Conservation (phyloP, 2,113 vertebrate genomes). For the Irena cyanogastra region DNA sequence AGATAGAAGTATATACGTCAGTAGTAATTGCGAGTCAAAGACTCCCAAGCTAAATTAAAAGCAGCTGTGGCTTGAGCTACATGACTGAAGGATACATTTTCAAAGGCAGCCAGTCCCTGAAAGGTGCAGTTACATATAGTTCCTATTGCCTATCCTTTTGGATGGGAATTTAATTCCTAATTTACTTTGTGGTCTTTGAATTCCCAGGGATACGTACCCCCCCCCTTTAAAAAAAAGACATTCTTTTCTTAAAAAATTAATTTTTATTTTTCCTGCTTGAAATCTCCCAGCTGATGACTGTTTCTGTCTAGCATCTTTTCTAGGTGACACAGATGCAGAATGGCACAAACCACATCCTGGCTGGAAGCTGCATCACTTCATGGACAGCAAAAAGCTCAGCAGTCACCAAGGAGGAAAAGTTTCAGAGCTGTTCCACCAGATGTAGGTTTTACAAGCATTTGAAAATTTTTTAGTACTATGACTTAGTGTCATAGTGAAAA, state of each 20-base stretch:
- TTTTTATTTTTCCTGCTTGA: not conserved
- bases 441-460: not conserved
- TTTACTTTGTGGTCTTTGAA: not conserved
- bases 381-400: not conserved
- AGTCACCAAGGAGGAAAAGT: not conserved
- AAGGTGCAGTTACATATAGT: not conserved
- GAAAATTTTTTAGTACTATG: not conserved
- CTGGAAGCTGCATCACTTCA: not conserved
- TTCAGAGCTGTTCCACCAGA: not conserved
- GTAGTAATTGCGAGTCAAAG: not conserved
- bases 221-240: fast-evolving
- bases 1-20: not conserved
- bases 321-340: not conserved
- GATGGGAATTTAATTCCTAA: not conserved
- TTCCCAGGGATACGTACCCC: not conserved
- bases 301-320: not conserved
- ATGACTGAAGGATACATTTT: not conserved
- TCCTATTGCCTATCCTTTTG: not conserved
- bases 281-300: not conserved
- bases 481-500: not conserved
- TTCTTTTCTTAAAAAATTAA: not conserved
- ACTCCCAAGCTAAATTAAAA: slow-evolving; percentile 18
- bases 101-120: not conserved
- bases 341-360: not conserved
- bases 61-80: not conserved